A percentile compares a stretch with the other conserved stretches of the same genome.
These are phyloP conservation scores for Hyperopisus bebe DNA, from an alignment of 2,113 vertebrate genomes.

Conservation along the genomic window DNA sequence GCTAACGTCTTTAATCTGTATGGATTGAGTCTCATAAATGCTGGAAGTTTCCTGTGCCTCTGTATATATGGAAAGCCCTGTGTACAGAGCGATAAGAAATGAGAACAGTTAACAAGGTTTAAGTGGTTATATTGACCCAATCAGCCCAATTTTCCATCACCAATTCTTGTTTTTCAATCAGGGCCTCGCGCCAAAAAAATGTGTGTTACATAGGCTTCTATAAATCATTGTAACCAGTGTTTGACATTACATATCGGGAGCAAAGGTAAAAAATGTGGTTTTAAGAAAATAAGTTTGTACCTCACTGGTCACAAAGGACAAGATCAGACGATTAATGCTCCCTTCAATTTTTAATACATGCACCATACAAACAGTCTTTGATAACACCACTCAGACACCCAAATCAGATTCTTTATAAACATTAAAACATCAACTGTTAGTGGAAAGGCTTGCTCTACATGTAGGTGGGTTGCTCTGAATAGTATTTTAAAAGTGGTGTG, in stretches of 20 bases:
- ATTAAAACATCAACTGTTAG: background rate
- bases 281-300: background rate
- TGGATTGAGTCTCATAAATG: constrained; percentile 5
- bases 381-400: background rate
- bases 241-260: background rate
- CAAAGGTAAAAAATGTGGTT: background rate
- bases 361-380: background rate
- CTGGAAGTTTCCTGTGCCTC: background rate
- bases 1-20: constrained; percentile 6
- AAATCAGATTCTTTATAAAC: background rate
- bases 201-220: background rate
- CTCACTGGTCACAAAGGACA: background rate
- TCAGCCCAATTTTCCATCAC: background rate
- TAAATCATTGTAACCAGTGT: background rate
- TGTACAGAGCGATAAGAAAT: background rate
- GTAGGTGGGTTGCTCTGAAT: background rate
- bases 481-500: background rate
- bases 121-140: background rate
- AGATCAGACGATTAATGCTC: background rate
- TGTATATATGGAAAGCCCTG: background rate
- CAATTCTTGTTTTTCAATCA: background rate
- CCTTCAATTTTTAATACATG: background rate
- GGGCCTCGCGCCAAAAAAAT: background rate
- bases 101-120: background rate
- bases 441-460: background rate